Evolutionary conservation across 2,113 vertebrate genomes (phyloP).

Genomic region (Microtus oregoni): DNA sequence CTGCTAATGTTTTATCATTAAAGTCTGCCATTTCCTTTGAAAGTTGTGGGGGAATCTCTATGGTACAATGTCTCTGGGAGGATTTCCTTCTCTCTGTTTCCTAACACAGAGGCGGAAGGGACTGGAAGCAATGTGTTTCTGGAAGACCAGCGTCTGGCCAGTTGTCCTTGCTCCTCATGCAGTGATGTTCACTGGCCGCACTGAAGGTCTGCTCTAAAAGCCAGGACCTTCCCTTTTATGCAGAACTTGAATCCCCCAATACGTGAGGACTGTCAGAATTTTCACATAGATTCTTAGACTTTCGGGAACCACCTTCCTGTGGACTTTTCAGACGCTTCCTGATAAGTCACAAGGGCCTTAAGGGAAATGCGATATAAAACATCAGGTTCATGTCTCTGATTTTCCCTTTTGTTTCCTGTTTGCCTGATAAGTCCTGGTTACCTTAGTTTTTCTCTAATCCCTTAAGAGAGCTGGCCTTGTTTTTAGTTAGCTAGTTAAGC

Average conservation of each 20-base stretch:
- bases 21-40: not conserved
- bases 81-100: not conserved
- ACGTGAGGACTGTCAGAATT: not conserved
- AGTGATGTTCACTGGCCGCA: not conserved
- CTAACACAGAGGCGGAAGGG: not conserved
- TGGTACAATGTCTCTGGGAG: not conserved
- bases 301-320: not conserved
- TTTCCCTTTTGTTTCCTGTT: not conserved
- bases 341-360: not conserved
- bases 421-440: not conserved
- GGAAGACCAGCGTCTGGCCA: not conserved
- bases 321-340: not conserved
- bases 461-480: not conserved
- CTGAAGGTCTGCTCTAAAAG: not conserved
- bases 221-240: not conserved
- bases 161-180: not conserved
- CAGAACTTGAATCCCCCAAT: not conserved
- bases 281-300: conserved; percentile 6
- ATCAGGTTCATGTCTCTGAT: not conserved
- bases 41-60: not conserved
- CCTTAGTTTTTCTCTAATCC: not conserved
- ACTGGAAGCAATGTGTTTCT: not conserved
- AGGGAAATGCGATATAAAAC: not conserved
- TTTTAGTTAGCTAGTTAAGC: not conserved
- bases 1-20: not conserved